A percentile compares a stretch with the other conserved stretches of the same genome.
phyloP scores from a whole-genome alignment of 1,140 invertebrate species.

The Drosophila teissieri region DNA sequence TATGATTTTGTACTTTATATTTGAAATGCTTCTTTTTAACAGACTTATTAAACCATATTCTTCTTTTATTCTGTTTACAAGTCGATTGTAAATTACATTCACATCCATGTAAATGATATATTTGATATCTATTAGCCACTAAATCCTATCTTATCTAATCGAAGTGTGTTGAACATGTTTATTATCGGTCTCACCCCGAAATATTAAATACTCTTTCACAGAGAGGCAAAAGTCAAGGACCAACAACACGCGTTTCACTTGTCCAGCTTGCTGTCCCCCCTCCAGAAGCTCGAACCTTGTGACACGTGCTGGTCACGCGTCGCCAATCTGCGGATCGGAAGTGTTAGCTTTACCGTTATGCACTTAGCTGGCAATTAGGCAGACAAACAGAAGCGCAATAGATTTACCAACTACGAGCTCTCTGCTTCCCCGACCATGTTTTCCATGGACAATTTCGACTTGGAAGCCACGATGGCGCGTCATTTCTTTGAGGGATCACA shows the following conservation, averaged over 20 bases:
- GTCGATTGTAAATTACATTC: background rate
- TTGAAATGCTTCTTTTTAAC: too few relatives aligned
- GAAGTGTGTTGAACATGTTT: constrained; percentile 62
- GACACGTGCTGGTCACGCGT: constrained; percentile 71
- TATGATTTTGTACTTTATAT: too few relatives aligned
- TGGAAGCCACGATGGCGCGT: constrained; percentile 85
- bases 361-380: constrained; percentile 48
- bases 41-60: too few relatives aligned
- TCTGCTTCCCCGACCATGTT: constrained; percentile 69
- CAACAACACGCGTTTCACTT: constrained; percentile 57
- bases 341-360: constrained; percentile 52
- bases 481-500: constrained; percentile 85
- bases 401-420: background rate
- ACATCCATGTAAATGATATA: constrained; percentile 19
- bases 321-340: constrained; percentile 41
- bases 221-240: constrained; percentile 54
- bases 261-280: constrained; percentile 17
- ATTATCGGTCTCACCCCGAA: constrained; percentile 40
- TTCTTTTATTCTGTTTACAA: background rate
- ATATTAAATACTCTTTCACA: constrained; percentile 36
- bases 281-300: constrained; percentile 10
- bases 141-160: constrained; percentile 59
- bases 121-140: constrained; percentile 7
- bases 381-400: constrained; percentile 14
- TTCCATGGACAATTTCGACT: constrained; percentile 84